Evolutionary conservation across 2,888 invertebrate species (phyloP), one percentile per base, ranked within the genome.

Genomic region (Malthinus seriepunctatus): DNA sequence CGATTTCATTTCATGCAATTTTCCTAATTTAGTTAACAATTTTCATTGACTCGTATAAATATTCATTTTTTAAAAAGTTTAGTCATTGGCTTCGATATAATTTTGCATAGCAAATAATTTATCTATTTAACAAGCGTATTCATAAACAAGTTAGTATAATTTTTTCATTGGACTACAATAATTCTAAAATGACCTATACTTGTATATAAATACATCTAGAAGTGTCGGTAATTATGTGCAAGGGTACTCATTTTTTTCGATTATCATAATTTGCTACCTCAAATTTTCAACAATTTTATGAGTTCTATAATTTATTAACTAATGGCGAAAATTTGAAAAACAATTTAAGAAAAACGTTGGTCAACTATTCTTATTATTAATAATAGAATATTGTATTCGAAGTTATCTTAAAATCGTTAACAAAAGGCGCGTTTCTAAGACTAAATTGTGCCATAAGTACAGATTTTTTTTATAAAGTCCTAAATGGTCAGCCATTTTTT

Each of bases 191-290:
- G 23, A 23, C 2, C 23, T 23, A 23, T 23, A 23, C 23, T 23
- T 23, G 23, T 23, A 23, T 38, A 14, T 14, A 38, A 38, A 38
- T 38, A 38, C 38, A 38, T 38, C 14, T 14, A 38, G 11, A 54
- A 54, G 47, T 37, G 54, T 54, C 38, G 12, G 39, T 54, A 54
- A 42, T 54, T 48, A 42, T 42, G 49, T 55, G 55, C 55, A 46
- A 55, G 47, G 45, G 55, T 55, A 55, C 39, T 42, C 39, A 42
- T 42, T 15, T 42, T 15, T 42, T 15, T 42, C 39, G 23, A 23
- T 23, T 23, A 23, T 23, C 23, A 23, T 23, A 23, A 23, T 23
- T 23, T 23, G 23, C 23, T 23, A 23, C 23, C 23, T 23, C 23
- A 23, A 42, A 42, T 2, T 15, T 42, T 42, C 15, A 42, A 42